Conservation (phyloP, 2,113 vertebrate genomes). For the Macquaria ambigua region DNA sequence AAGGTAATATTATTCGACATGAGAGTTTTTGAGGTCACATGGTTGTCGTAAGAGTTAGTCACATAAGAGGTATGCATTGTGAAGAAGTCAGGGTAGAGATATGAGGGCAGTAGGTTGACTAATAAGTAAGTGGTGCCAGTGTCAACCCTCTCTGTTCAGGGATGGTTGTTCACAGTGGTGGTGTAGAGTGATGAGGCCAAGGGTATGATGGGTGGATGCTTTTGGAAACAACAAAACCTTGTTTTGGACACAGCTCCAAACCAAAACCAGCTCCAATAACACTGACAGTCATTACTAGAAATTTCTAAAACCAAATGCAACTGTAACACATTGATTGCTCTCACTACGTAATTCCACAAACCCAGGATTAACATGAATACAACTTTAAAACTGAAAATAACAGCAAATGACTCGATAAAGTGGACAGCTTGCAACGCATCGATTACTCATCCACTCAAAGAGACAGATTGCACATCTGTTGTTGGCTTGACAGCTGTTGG, state of each 20-base stretch:
- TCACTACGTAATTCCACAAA: not conserved
- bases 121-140: not conserved
- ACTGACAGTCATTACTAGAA: too few species aligned
- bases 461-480: not conserved
- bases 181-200: not conserved
- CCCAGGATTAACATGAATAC: not conserved
- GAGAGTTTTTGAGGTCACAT: not conserved
- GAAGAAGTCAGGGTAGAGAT: not conserved
- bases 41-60: not conserved
- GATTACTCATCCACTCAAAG: conserved; percentile 14
- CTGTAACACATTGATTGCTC: not conserved
- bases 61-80: too few species aligned
- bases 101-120: not conserved
- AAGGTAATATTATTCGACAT: not conserved
- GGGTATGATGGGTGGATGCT: too few species aligned
- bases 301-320: not conserved
- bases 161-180: not conserved
- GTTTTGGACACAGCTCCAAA: not conserved
- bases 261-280: not conserved
- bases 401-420: not conserved
- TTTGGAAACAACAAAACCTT: not conserved
- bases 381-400: not conserved
- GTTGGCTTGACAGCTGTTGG: conserved; percentile 4
- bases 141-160: not conserved
- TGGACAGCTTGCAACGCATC: conserved; percentile 8